phyloP scores from a whole-genome alignment of 1,140 invertebrate genomes.

The Mya arenaria region DNA sequence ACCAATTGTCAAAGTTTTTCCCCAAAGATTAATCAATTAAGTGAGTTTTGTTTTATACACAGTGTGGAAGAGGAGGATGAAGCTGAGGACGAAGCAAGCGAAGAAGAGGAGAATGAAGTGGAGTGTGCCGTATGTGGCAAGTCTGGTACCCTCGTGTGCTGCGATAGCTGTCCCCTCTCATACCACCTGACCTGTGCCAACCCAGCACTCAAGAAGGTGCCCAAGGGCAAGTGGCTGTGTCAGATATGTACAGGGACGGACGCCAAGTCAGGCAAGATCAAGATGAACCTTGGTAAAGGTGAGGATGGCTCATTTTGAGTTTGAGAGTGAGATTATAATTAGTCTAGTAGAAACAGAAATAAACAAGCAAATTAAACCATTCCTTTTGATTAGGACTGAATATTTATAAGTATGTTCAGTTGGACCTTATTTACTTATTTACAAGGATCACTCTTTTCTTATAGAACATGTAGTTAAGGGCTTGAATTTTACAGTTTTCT shows the following conservation, averaged over 20 bases:
- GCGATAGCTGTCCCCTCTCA: conserved; percentile 95
- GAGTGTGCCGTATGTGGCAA: conserved; percentile 76
- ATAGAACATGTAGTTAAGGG: too few species aligned
- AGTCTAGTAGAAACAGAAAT: too few species aligned
- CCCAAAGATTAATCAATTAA: too few species aligned
- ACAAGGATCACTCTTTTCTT: too few species aligned
- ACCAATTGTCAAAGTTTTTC: too few species aligned
- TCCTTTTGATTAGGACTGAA: too few species aligned
- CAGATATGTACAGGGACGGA: conserved; percentile 71
- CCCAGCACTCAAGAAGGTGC: conserved; percentile 94
- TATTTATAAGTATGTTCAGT: too few species aligned
- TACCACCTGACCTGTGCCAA: conserved; percentile 97
- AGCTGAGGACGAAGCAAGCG: conserved; percentile 68
- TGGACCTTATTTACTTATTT: too few species aligned
- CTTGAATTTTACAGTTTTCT: too few species aligned
- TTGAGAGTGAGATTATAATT: too few species aligned
- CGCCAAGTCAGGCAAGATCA: conserved; percentile 79
- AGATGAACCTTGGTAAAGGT: conserved; percentile 64
- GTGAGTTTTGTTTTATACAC: too few species aligned
- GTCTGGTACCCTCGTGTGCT: conserved; percentile 88
- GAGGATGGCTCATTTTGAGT: conserved; percentile 62
- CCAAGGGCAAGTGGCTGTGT: conserved; percentile 85
- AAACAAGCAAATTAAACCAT: too few species aligned
- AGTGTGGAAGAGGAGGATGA: conserved; percentile 62
- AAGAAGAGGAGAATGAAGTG: conserved; percentile 73